Conservation (phyloP, 2,797 vertebrate genomes). For the Sylvia borin region DNA sequence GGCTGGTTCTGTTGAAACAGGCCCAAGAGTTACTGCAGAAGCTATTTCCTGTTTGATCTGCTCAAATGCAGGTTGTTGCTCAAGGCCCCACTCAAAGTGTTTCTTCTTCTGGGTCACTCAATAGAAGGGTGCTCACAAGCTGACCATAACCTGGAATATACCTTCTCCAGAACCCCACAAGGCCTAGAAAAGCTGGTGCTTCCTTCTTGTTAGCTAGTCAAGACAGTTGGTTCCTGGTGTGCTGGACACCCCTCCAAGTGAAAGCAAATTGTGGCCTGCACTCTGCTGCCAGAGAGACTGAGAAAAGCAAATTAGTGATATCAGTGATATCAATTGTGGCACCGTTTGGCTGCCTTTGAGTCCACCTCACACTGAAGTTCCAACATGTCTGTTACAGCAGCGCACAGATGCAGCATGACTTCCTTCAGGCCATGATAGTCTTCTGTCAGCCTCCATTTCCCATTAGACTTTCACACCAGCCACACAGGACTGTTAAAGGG, state of each 20-base stretch:
- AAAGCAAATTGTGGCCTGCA: background rate
- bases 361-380: background rate
- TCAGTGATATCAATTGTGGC: background rate
- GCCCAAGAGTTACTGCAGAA: background rate
- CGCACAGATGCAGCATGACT: background rate
- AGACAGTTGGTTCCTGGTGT: background rate
- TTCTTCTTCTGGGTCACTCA: background rate
- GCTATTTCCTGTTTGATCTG: background rate
- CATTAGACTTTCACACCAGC: fast-evolving
- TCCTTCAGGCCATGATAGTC: fast-evolving
- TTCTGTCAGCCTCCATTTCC: background rate
- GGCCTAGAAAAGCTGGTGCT: background rate
- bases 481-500: background rate
- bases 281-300: background rate
- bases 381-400: background rate
- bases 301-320: background rate
- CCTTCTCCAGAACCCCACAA: background rate
- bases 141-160: background rate
- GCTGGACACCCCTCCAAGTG: background rate
- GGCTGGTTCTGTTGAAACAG: background rate
- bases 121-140: background rate
- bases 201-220: background rate
- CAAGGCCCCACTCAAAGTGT: background rate
- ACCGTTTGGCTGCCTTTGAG: background rate
- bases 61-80: background rate